phyloP scores from a whole-genome alignment of 2,113 vertebrate genomes.

The Dipodomys stephensi region DNA sequence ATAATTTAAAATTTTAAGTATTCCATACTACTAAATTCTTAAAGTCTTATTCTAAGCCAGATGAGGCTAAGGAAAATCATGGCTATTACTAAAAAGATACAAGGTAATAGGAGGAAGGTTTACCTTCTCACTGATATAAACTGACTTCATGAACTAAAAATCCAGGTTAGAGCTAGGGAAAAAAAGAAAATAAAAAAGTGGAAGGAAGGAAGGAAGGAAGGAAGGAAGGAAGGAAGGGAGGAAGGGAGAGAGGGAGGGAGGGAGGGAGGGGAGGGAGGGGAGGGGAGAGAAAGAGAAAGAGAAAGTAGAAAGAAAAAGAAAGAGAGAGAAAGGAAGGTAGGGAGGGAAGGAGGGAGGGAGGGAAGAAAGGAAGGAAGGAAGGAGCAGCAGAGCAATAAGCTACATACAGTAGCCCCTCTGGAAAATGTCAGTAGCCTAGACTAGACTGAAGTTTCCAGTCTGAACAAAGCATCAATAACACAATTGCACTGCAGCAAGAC shows the following conservation, averaged over 20 bases:
- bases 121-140: constrained; percentile 54
- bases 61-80: constrained; percentile 64
- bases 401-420: constrained; percentile 75
- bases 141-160: constrained; percentile 71
- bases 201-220: too few relatives aligned
- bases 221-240: too few relatives aligned
- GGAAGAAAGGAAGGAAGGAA: too few relatives aligned
- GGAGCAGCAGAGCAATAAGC: constrained; percentile 66
- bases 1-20: neutral
- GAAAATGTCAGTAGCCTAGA: constrained; percentile 76
- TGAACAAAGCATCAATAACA: constrained; percentile 78
- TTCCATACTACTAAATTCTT: constrained; percentile 8
- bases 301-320: too few relatives aligned
- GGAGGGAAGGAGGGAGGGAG: too few relatives aligned
- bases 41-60: constrained; percentile 6
- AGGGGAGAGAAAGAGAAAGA: too few relatives aligned
- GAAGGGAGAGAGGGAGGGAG: too few relatives aligned
- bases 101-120: neutral
- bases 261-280: too few relatives aligned
- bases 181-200: neutral
- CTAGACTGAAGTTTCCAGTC: constrained; percentile 79
- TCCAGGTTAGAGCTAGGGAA: constrained; percentile 58
- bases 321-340: too few relatives aligned
- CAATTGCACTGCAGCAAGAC: constrained; percentile 73
- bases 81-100: neutral